Percentiles rank a stretch among this genome's conserved stretches.
These are phyloP conservation scores for Mylabris sibirica DNA, from an alignment of 2,888 invertebrate species.

Conservation along the genomic window DNA sequence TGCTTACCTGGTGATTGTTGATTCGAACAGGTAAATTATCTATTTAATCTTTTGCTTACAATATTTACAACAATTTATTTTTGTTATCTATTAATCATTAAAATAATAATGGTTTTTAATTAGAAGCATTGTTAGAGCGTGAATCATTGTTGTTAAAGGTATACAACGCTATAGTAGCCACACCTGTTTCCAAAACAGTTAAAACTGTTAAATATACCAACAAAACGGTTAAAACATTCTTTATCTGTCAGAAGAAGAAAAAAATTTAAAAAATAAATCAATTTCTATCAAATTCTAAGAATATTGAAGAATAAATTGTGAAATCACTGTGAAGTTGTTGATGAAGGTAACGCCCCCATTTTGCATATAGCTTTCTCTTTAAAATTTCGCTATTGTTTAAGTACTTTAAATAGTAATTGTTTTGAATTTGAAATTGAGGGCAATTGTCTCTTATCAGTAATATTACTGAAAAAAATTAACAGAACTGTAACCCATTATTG, in stretches of 20 bases:
- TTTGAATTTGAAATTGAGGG: not conserved
- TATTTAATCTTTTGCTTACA: not conserved
- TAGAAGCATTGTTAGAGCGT: constrained; percentile 16
- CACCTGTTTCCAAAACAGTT: constrained; percentile 30
- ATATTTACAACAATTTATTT: not conserved
- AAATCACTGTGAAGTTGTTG: not conserved
- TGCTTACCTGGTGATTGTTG: constrained; percentile 27
- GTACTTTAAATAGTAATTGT: not conserved
- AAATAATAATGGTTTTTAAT: not conserved
- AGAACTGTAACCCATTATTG: no score
- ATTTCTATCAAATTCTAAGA: not conserved
- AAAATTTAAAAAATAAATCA: not conserved
- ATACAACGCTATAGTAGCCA: constrained; percentile 29
- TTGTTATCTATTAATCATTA: not conserved
- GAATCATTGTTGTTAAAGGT: constrained; percentile 36
- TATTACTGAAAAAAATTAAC: no score
- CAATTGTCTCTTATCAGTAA: not conserved
- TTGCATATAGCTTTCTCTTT: not conserved
- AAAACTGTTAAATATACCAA: not conserved
- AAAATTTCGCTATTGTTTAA: not conserved
- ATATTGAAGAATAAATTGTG: not conserved
- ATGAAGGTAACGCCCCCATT: constrained; percentile 9
- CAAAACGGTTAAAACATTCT: constrained; percentile 7
- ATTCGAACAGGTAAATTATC: constrained; percentile 21
- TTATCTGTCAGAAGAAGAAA: not conserved